These are phyloP conservation scores for Mamestra configurata DNA, from an alignment of 1,140 invertebrate species.

Conservation along the genomic window DNA sequence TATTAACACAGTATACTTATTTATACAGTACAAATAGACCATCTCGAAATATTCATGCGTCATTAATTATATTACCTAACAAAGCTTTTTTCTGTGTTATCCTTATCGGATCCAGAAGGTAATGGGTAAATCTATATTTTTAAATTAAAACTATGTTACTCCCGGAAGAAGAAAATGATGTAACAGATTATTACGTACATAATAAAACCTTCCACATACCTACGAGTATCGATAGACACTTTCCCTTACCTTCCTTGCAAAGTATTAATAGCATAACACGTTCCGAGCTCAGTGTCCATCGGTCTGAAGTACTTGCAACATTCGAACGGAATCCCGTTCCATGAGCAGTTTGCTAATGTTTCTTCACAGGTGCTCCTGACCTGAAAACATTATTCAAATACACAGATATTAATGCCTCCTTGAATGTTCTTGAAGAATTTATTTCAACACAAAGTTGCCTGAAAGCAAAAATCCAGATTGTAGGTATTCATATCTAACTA, in stretches of 20 bases:
- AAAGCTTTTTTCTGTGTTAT: too few relatives aligned
- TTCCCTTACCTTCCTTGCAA: conserved; percentile 86
- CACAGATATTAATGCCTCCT: background rate
- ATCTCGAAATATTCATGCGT: too few relatives aligned
- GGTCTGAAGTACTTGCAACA: conserved; percentile 91
- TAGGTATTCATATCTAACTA: too few relatives aligned
- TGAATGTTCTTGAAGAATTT: background rate
- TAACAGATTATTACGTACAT: conserved; percentile 56
- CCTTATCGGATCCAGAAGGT: too few relatives aligned
- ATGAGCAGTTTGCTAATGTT: conserved; percentile 89
- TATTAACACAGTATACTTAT: too few relatives aligned
- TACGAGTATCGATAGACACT: conserved; percentile 29
- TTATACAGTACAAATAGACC: too few relatives aligned
- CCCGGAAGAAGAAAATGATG: conserved; percentile 62
- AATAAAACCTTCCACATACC: background rate
- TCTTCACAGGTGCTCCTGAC: conserved; percentile 89
- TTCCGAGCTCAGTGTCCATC: conserved; percentile 90
- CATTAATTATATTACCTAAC: too few relatives aligned
- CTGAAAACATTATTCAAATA: conserved; percentile 64
- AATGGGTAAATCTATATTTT: too few relatives aligned
- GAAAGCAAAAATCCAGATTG: too few relatives aligned
- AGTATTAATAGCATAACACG: conserved; percentile 90
- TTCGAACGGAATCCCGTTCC: conserved; percentile 89
- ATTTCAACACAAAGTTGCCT: too few relatives aligned
- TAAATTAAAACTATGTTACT: background rate